phyloP scores from a whole-genome alignment of 2,797 vertebrate species.

The Megaceryle alcyon region DNA sequence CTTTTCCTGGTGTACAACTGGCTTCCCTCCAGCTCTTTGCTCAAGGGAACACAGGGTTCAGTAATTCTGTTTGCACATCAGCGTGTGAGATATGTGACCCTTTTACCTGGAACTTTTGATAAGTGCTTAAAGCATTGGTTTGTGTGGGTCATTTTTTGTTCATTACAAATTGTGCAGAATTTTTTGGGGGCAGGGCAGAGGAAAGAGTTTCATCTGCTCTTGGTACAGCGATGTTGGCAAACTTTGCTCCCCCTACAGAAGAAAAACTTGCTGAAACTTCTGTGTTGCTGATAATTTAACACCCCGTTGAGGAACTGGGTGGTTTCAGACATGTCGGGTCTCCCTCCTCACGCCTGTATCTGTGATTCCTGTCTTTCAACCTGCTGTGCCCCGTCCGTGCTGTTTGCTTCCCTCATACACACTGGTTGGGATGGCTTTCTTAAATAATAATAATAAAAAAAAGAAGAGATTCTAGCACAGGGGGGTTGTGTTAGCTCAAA shows the following conservation, averaged over 20 bases:
- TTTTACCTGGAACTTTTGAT: neutral
- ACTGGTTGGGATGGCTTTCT: neutral
- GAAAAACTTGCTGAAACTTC: neutral
- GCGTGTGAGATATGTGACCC: fast-evolving
- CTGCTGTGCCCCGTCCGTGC: neutral
- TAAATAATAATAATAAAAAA: neutral
- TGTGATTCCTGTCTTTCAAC: neutral
- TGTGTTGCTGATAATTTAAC: neutral
- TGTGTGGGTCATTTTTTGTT: neutral
- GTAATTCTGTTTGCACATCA: neutral
- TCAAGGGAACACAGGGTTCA: neutral
- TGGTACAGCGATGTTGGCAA: fast-evolving
- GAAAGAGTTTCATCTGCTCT: neutral
- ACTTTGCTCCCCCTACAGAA: neutral
- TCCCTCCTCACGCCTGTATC: neutral
- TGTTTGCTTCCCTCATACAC: neutral
- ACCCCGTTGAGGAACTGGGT: fast-evolving
- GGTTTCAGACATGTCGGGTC: fast-evolving
- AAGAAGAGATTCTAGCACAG: neutral
- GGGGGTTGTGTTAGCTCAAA: neutral
- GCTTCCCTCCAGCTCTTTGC: neutral
- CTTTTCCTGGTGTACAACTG: neutral
- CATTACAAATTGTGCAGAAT: neutral
- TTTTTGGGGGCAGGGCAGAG: neutral
- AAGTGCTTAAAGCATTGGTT: neutral